phyloP scores from a whole-genome alignment of 2,797 vertebrate species.

The Typhlichthys eigenmanni region DNA sequence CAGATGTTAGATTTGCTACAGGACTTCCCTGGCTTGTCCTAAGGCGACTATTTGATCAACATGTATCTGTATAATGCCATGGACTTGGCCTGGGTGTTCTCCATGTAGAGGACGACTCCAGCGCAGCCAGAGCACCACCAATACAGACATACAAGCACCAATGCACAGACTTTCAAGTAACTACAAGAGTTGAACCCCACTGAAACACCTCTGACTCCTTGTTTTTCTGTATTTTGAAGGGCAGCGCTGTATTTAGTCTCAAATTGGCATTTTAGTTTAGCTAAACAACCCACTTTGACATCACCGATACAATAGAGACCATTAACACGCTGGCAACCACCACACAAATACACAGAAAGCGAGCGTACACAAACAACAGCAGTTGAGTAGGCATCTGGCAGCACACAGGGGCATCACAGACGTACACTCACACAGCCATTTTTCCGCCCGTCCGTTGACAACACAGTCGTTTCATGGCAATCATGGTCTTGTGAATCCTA shows the following conservation, averaged over 20 bases:
- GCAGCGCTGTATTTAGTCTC: slow-evolving; percentile 8
- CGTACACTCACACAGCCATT: slow-evolving; percentile 48
- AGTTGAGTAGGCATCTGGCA: slow-evolving; percentile 53
- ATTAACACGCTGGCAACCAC: slow-evolving; percentile 45
- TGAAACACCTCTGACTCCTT: background rate
- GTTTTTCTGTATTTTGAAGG: background rate
- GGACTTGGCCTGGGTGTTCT: too few species aligned
- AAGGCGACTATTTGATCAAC: too few species aligned
- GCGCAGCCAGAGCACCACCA: too few species aligned
- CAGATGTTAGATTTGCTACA: too few species aligned
- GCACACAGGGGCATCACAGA: slow-evolving; percentile 45
- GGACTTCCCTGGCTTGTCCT: too few species aligned
- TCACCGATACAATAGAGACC: slow-evolving; percentile 29
- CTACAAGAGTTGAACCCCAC: too few species aligned
- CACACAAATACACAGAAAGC: slow-evolving; percentile 47
- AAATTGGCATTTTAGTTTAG: slow-evolving; percentile 25
- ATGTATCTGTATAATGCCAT: too few species aligned
- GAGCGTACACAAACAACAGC: slow-evolving; percentile 45
- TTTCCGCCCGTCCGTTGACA: slow-evolving; percentile 55
- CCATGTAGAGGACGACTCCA: too few species aligned
- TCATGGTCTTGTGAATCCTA: slow-evolving; percentile 54
- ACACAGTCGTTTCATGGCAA: slow-evolving; percentile 59
- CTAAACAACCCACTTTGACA: slow-evolving; percentile 41
- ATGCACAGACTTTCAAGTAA: background rate
- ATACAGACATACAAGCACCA: background rate